These are phyloP conservation scores for Epinephelus lanceolatus DNA, from an alignment of 2,113 vertebrate species.

Conservation along the genomic window DNA sequence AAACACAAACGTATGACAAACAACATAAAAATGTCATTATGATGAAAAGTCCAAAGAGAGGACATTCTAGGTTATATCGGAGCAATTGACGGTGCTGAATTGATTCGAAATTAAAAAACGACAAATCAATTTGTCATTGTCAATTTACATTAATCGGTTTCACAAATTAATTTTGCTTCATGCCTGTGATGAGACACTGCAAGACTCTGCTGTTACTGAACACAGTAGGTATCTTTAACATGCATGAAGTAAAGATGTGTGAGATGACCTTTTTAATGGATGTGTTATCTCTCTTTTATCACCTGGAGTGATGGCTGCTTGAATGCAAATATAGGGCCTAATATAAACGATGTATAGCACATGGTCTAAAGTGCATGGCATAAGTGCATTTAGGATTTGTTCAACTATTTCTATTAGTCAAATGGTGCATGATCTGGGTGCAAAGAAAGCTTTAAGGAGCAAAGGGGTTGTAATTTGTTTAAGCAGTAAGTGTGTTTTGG, in stretches of 20 bases:
- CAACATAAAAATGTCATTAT: background rate
- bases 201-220: background rate
- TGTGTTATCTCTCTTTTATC: background rate
- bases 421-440: no score
- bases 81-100: background rate
- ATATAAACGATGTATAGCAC: no score
- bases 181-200: background rate
- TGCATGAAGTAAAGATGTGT: background rate
- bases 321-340: no score
- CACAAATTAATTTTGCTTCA: conserved; percentile 9
- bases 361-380: no score
- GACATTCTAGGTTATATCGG: background rate
- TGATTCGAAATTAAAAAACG: conserved; percentile 36
- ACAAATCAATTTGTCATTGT: background rate
- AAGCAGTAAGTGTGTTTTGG: no score
- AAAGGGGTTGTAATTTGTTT: no score
- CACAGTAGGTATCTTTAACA: background rate
- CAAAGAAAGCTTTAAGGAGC: no score
- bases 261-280: conserved; percentile 9
- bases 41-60: background rate
- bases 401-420: no score
- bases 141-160: background rate
- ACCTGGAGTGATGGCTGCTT: background rate
- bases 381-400: no score
- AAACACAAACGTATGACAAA: background rate